These are phyloP conservation scores for Cotesia typhae DNA, from an alignment of 1,140 invertebrate species.

Conservation along the genomic window DNA sequence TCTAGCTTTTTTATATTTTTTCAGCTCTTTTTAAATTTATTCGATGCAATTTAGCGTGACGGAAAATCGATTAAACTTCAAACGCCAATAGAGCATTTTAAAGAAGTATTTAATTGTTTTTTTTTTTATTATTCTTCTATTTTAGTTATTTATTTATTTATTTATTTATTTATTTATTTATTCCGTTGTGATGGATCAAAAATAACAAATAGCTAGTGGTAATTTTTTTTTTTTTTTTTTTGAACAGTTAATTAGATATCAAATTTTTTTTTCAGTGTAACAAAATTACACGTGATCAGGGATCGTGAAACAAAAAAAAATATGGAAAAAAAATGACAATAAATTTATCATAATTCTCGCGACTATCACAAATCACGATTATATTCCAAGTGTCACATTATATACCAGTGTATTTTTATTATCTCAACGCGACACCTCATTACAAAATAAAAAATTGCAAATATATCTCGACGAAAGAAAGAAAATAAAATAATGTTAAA, in stretches of 20 bases:
- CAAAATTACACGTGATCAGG: too few relatives aligned
- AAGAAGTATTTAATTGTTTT: too few relatives aligned
- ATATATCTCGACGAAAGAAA: constrained; percentile 20
- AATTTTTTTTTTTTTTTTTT: too few relatives aligned
- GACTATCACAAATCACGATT: constrained; percentile 14
- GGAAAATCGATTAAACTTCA: constrained; percentile 7
- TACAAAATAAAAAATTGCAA: constrained; percentile 17
- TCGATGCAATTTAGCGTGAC: background rate
- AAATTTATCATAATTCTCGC: constrained; percentile 14
- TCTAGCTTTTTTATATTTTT: background rate
- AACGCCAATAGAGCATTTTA: background rate
- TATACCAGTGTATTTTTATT: background rate
- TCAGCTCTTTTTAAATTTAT: background rate
- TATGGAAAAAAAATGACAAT: constrained; percentile 13
- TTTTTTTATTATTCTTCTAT: too few relatives aligned
- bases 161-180: too few relatives aligned
- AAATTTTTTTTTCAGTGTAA: too few relatives aligned
- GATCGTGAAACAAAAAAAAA: constrained; percentile 10
- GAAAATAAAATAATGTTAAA: too few relatives aligned
- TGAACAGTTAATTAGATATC: too few relatives aligned
- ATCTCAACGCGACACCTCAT: constrained; percentile 20
- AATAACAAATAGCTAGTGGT: too few relatives aligned
- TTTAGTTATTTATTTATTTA: too few relatives aligned
- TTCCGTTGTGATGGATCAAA: background rate
- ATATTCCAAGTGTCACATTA: constrained; percentile 22